Conservation (phyloP, 1,140 invertebrate species). For the Penaeus indicus region DNA sequence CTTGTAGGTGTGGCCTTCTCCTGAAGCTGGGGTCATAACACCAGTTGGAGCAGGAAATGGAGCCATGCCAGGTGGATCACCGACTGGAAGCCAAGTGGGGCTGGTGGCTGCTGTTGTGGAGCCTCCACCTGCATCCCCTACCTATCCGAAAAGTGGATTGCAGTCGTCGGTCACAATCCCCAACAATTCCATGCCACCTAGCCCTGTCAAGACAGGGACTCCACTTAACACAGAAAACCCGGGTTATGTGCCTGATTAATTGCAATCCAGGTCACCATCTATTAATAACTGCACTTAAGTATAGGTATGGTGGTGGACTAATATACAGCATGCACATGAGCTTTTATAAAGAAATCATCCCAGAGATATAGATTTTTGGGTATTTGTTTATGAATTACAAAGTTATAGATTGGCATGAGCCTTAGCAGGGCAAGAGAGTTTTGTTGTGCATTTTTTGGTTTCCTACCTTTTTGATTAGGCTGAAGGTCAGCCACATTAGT, state of each 20-base stretch:
- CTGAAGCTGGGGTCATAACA: conserved; percentile 14
- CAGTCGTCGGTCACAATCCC: neutral
- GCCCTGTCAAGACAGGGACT: conserved; percentile 16
- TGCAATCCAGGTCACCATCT: neutral
- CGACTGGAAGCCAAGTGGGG: conserved; percentile 30
- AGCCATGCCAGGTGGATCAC: conserved; percentile 4
- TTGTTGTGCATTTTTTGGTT: too few relatives aligned
- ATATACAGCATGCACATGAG: neutral
- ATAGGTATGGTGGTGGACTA: conserved; percentile 9
- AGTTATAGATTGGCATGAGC: too few relatives aligned
- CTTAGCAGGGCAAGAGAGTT: too few relatives aligned
- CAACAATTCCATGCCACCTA: neutral
- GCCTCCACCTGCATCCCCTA: neutral
- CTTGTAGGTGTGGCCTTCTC: conserved; percentile 30
- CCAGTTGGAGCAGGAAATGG: conserved; percentile 17
- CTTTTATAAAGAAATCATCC: too few relatives aligned
- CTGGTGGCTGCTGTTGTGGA: conserved; percentile 12
- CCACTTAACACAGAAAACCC: conserved; percentile 9
- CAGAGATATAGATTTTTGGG: too few relatives aligned
- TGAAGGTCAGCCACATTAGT: too few relatives aligned
- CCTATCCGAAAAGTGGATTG: neutral
- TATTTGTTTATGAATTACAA: too few relatives aligned
- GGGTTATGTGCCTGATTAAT: neutral
- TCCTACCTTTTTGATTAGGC: too few relatives aligned
- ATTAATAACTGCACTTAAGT: neutral